These are phyloP conservation scores for Tetanocera ferruginea DNA, from an alignment of 2,888 invertebrate genomes.

Conservation along the genomic window DNA sequence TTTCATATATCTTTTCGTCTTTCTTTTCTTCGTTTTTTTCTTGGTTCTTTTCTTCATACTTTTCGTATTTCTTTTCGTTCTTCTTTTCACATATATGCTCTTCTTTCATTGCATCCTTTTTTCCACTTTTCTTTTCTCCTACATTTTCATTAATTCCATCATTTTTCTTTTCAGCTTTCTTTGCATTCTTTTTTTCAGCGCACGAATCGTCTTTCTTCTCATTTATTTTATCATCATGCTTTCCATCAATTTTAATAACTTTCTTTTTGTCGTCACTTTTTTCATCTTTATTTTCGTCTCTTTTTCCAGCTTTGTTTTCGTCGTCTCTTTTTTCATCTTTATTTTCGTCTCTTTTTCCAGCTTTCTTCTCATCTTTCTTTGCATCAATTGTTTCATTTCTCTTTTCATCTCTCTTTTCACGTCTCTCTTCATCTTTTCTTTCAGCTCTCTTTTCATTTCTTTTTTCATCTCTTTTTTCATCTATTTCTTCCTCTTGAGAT, in stretches of 20 bases:
- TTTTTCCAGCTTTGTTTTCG: no score
- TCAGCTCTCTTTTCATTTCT: no score
- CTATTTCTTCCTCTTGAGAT: neutral
- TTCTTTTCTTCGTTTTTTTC: neutral
- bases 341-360: no score
- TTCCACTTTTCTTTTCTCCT: neutral
- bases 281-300: no score
- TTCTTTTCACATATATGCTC: no score
- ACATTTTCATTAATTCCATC: neutral
- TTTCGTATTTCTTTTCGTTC: neutral
- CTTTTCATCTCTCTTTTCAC: neutral
- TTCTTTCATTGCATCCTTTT: neutral
- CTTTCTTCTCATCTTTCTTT: no score
- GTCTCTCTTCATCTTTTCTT: no score
- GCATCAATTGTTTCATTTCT: neutral
- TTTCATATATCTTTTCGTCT: neutral
- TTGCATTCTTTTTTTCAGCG: neutral
- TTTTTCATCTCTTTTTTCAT: neutral
- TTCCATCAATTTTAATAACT: no score
- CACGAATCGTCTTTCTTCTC: no score
- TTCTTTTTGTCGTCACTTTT: no score
- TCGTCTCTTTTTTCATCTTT: no score
- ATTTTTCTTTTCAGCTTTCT: neutral
- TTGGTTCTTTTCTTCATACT: neutral
- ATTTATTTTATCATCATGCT: no score